Conservation (phyloP, 2,888 invertebrate genomes). For the Neoitamus cyanurus region DNA sequence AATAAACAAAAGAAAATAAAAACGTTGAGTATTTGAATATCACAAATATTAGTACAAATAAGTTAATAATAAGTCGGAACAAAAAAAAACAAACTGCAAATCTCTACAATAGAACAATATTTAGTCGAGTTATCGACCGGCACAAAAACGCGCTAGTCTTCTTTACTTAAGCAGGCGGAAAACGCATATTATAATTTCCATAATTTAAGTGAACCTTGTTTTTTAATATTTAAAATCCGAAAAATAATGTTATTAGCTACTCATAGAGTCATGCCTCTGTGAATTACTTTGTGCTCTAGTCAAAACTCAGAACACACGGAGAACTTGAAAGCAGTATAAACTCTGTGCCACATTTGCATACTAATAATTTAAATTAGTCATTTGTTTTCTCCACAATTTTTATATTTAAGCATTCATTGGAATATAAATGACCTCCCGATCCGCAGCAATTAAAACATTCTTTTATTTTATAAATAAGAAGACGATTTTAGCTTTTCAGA, state of each 20-base stretch:
- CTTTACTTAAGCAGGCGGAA: too few species aligned
- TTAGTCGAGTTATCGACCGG: too few species aligned
- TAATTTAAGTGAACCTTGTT: too few species aligned
- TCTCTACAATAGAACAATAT: too few species aligned
- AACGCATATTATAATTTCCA: too few species aligned
- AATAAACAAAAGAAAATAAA: slow-evolving; percentile 57
- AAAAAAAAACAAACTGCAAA: slow-evolving; percentile 14
- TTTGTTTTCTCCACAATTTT: neutral
- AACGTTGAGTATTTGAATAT: neutral
- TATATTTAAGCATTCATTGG: neutral
- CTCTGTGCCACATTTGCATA: neutral
- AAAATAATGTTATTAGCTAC: too few species aligned
- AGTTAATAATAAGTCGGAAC: slow-evolving; percentile 44
- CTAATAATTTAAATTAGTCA: neutral
- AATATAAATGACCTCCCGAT: neutral
- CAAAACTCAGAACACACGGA: too few species aligned
- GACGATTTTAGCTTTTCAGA: neutral
- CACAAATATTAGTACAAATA: neutral
- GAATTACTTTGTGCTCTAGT: too few species aligned
- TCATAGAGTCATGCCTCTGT: too few species aligned
- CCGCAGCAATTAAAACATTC: neutral
- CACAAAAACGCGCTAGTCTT: too few species aligned
- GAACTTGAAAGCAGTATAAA: too few species aligned
- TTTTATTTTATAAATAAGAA: neutral
- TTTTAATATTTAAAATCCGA: too few species aligned